phyloP scores from a whole-genome alignment of 2,113 vertebrate species.

The Festucalex cinctus region DNA sequence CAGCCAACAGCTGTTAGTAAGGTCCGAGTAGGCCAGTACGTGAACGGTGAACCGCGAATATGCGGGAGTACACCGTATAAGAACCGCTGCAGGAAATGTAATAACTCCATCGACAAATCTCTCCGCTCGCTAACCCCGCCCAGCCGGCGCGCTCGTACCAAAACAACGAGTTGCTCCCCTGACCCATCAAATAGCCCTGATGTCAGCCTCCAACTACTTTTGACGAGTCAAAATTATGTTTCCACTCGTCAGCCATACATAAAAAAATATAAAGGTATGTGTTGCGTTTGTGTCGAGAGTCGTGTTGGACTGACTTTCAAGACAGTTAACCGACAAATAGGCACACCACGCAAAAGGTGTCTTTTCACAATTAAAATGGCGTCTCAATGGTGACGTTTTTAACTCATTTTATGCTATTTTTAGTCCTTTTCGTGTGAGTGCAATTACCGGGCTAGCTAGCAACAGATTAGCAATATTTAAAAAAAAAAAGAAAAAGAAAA shows the following conservation, averaged over 20 bases:
- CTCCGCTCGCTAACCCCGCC: conserved; percentile 15
- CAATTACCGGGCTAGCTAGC: conserved; percentile 45
- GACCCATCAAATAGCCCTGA: conserved; percentile 31
- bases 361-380: neutral
- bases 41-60: neutral
- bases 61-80: neutral
- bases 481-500: no score
- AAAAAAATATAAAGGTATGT: neutral
- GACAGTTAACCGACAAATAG: neutral
- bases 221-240: neutral
- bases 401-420: neutral
- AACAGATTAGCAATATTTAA: conserved; percentile 30
- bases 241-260: neutral
- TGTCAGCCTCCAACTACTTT: neutral
- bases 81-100: neutral
- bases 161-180: conserved; percentile 40
- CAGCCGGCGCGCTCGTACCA: conserved; percentile 24
- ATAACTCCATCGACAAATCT: neutral
- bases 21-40: neutral
- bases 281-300: neutral
- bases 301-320: neutral
- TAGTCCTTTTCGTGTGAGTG: neutral
- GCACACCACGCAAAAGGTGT: neutral
- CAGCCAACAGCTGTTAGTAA: neutral
- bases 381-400: neutral